phyloP scores from a whole-genome alignment of 2,113 vertebrate species.

The Sialia sialis region DNA sequence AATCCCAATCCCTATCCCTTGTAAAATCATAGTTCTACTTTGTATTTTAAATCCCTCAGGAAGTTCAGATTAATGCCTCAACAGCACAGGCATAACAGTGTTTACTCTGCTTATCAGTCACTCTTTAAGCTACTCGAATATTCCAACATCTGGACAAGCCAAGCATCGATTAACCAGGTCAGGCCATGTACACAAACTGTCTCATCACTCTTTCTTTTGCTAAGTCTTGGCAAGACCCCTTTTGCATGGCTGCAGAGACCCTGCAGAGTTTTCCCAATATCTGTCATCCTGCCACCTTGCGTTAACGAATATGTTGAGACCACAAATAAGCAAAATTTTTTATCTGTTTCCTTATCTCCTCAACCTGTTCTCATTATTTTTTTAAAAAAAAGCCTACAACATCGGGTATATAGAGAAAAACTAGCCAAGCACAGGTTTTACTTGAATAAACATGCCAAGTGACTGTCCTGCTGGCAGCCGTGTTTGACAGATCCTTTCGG shows the following conservation, averaged over 20 bases:
- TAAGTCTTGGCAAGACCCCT: neutral
- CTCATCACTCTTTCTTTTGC: neutral
- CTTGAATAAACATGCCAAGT: slow-evolving; percentile 1
- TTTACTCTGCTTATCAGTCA: slow-evolving; percentile 10
- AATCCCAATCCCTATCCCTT: slow-evolving; percentile 22
- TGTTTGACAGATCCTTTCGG: slow-evolving; percentile 6
- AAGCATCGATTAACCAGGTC: slow-evolving; percentile 1
- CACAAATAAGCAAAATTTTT: slow-evolving; percentile 13
- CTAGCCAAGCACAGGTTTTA: neutral
- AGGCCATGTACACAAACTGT: neutral
- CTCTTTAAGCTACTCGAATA: neutral
- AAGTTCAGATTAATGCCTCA: slow-evolving; percentile 31
- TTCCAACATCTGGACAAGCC: slow-evolving; percentile 27
- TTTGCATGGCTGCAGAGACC: neutral
- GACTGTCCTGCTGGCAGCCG: neutral
- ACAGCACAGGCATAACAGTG: neutral
- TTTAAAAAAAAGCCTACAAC: neutral
- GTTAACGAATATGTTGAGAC: neutral
- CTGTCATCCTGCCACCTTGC: neutral
- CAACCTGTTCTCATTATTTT: neutral
- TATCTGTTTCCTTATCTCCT: neutral
- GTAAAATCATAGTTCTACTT: slow-evolving; percentile 46
- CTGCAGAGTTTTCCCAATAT: neutral
- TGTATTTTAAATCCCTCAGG: slow-evolving; percentile 27
- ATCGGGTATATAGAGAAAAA: neutral